A percentile compares a stretch with the other conserved stretches of the same genome.
Conservation (phyloP, 2,113 vertebrate species). For the Galemys pyrenaicus region DNA sequence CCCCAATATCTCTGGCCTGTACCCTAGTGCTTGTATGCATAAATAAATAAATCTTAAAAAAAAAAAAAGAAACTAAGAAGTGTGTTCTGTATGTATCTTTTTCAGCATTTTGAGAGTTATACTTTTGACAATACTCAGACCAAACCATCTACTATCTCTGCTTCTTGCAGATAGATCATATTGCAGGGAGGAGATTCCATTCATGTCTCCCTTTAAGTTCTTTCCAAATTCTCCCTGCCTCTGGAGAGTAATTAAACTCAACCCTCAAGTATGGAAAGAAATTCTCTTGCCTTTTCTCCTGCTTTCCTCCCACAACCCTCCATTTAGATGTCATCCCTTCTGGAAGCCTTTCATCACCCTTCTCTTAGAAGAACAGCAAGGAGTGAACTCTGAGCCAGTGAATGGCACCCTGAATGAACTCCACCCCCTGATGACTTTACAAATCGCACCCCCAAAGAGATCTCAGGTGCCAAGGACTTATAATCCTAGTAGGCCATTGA, state of each 20-base stretch:
- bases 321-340: not conserved
- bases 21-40: no score
- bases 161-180: not conserved
- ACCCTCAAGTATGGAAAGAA: not conserved
- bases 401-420: no score
- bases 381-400: no score
- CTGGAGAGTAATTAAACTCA: not conserved
- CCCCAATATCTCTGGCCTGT: no score
- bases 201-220: not conserved
- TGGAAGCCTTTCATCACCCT: not conserved
- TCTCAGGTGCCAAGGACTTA: no score
- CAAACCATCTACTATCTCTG: not conserved
- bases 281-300: accelerated
- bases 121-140: not conserved
- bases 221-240: not conserved
- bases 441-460: no score
- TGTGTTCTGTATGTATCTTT: not conserved
- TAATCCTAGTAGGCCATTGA: no score
- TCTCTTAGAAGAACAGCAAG: no score
- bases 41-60: no score
- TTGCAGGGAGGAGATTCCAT: not conserved
- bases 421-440: no score
- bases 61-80: not conserved
- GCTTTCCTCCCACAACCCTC: not conserved
- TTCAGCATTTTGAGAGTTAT: not conserved